These are phyloP conservation scores for Eulithis prunata DNA, from an alignment of 2,888 invertebrate species.

Conservation along the genomic window DNA sequence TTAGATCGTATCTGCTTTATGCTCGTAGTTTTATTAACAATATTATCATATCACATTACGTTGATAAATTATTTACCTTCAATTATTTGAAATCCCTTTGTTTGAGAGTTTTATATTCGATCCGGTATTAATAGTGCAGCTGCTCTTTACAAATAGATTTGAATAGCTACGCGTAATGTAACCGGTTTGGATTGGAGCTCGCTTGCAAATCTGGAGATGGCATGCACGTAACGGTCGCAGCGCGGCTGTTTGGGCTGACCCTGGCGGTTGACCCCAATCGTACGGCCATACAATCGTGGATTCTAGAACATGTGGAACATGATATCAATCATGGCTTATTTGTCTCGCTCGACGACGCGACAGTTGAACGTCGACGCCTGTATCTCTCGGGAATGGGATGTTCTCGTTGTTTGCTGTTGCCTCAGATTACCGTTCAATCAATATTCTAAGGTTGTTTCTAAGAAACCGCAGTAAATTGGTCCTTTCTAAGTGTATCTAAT, in stretches of 20 bases:
- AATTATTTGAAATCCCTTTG: not conserved
- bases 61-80: not conserved
- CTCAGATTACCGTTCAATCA: too few relatives aligned
- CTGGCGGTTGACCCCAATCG: slow-evolving; percentile 52
- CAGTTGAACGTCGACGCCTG: slow-evolving; percentile 13
- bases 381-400: not conserved
- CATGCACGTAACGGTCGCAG: slow-evolving; percentile 55
- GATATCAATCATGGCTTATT: slow-evolving; percentile 39
- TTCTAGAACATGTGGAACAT: slow-evolving; percentile 45
- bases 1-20: not conserved
- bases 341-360: slow-evolving; percentile 31
- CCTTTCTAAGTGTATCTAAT: not conserved
- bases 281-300: slow-evolving; percentile 40
- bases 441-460: not conserved
- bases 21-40: not conserved
- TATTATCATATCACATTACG: slow-evolving; percentile 1
- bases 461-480: not conserved
- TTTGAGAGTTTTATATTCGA: not conserved
- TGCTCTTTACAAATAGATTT: slow-evolving; percentile 17
- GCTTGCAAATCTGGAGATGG: slow-evolving; percentile 46
- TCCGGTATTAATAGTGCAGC: slow-evolving; percentile 12
- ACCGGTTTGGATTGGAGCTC: slow-evolving; percentile 35
- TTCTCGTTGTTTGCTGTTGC: slow-evolving; percentile 8
- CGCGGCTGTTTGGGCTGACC: slow-evolving; percentile 56
- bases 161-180: slow-evolving; percentile 24